Conservation (phyloP, 1,140 invertebrate species). For the Phymastichus coffea region DNA sequence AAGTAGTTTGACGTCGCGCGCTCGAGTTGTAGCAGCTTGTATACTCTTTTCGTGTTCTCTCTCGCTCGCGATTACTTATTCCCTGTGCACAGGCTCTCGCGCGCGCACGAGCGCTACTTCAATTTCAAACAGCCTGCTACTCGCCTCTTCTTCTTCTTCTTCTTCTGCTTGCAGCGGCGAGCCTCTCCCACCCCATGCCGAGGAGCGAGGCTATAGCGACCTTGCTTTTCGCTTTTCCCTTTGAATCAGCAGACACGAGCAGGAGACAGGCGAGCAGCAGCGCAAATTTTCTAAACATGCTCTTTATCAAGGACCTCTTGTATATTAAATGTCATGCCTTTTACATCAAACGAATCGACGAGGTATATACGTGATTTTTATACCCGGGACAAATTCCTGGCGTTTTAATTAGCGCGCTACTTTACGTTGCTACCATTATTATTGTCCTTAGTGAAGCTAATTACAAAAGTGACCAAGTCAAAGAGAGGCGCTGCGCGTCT, state of each 20-base stretch:
- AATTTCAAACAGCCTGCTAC: slow-evolving; percentile 12
- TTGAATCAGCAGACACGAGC: slow-evolving; percentile 24
- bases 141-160: not conserved
- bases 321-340: not conserved
- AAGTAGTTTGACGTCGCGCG: not conserved
- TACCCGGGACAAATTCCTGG: too few relatives aligned
- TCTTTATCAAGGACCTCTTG: slow-evolving; percentile 11
- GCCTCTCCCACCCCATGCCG: too few relatives aligned
- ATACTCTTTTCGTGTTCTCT: not conserved
- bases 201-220: too few relatives aligned
- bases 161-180: not conserved
- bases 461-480: too few relatives aligned
- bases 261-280: too few relatives aligned
- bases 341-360: slow-evolving; percentile 5
- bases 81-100: too few relatives aligned
- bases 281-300: slow-evolving; percentile 18
- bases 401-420: too few relatives aligned
- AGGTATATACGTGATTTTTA: not conserved
- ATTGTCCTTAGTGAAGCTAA: too few relatives aligned
- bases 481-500: too few relatives aligned
- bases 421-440: too few relatives aligned
- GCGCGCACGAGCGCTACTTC: not conserved
- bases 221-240: slow-evolving; percentile 13
- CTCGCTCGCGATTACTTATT: slow-evolving; percentile 17
- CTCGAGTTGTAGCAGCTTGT: not conserved